Conservation (phyloP, 2,888 invertebrate species). For the Xylota sylvarum region DNA sequence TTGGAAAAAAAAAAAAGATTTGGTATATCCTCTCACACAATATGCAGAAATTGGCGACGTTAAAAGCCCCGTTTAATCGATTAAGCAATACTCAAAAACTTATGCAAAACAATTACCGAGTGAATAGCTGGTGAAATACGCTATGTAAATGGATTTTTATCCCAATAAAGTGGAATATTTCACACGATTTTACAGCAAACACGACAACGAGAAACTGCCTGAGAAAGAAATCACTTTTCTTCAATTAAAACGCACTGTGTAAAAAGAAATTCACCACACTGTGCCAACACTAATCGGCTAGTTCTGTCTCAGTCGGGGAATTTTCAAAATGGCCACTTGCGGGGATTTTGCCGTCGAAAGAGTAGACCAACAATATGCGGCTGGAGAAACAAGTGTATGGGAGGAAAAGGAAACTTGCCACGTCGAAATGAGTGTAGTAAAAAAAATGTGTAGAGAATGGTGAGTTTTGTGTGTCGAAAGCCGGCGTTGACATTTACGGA, state of each 20-base stretch:
- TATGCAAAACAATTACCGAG: constrained; percentile 50
- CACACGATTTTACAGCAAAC: constrained; percentile 70
- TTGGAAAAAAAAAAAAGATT: constrained; percentile 26
- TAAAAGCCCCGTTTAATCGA: constrained; percentile 45
- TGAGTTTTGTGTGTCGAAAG: constrained; percentile 34
- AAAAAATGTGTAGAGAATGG: constrained; percentile 65
- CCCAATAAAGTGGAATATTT: constrained; percentile 59
- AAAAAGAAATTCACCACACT: constrained; percentile 69
- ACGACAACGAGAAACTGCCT: constrained; percentile 74
- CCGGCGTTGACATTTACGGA: constrained; percentile 54
- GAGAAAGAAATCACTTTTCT: constrained; percentile 72
- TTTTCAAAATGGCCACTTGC: constrained; percentile 75
- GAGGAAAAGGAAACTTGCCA: constrained; percentile 72
- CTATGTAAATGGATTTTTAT: constrained; percentile 52
- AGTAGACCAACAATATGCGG: constrained; percentile 13
- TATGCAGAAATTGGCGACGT: constrained; percentile 16
- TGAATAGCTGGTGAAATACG: constrained; percentile 44
- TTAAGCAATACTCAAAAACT: constrained; percentile 16
- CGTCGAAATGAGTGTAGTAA: constrained; percentile 71
- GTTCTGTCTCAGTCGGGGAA: constrained; percentile 51
- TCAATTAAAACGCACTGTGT: constrained; percentile 67
- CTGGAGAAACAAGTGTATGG: constrained; percentile 27
- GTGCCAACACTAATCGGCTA: constrained; percentile 67
- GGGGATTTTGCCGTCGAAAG: constrained; percentile 32
- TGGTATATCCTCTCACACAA: constrained; percentile 34